A percentile compares a stretch with the other conserved stretches of the same genome.
These are phyloP conservation scores for Eupeodes corollae DNA, from an alignment of 1,140 invertebrate genomes.

Conservation along the genomic window DNA sequence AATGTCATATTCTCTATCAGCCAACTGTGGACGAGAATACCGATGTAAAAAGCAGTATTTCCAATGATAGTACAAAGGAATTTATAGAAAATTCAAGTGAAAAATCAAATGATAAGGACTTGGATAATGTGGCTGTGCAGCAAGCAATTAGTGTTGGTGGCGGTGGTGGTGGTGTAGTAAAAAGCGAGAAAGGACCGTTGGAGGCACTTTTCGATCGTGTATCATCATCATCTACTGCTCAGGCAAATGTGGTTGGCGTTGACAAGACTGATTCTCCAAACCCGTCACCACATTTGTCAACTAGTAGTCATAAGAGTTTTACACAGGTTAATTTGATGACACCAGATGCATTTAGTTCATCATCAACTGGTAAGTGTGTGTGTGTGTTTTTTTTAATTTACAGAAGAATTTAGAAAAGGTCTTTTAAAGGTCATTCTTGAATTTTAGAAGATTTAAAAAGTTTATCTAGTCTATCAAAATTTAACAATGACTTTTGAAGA, in stretches of 20 bases:
- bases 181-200: not conserved
- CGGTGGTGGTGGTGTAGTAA: not conserved
- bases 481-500: too few species aligned
- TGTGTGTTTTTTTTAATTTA: not conserved
- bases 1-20: conserved; percentile 68
- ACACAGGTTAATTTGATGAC: conserved; percentile 60
- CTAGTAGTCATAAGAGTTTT: conserved; percentile 1
- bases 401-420: too few species aligned
- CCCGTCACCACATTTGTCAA: conserved; percentile 19
- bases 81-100: conserved; percentile 3
- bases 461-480: too few species aligned
- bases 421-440: too few species aligned
- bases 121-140: not conserved
- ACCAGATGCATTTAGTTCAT: conserved; percentile 74
- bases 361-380: conserved; percentile 45
- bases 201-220: not conserved
- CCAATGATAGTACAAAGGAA: conserved; percentile 4
- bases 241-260: conserved; percentile 12
- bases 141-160: not conserved
- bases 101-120: not conserved
- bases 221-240: conserved; percentile 4
- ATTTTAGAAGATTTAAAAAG: too few species aligned
- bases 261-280: conserved; percentile 19
- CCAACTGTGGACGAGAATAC: conserved; percentile 37
- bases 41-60: conserved; percentile 17